Conservation (phyloP, 2,797 vertebrate species). For the Allochrocebus solatus region DNA sequence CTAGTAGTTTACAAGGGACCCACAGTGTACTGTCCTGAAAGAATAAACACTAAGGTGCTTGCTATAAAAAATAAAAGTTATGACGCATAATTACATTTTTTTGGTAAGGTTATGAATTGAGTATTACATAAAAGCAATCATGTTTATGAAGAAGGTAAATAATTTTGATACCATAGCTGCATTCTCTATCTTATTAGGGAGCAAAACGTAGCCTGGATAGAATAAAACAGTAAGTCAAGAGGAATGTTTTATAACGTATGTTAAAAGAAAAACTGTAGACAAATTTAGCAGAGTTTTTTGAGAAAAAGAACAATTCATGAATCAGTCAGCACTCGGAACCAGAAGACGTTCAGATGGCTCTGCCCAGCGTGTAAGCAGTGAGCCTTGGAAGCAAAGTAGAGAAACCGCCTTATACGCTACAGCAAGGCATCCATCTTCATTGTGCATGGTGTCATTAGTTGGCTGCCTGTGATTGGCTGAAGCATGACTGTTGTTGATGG, state of each 20-base stretch:
- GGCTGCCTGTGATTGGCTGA: neutral
- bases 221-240: neutral
- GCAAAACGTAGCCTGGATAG: neutral
- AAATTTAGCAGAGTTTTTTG: neutral
- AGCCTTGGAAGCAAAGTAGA: neutral
- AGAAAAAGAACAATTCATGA: neutral
- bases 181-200: neutral
- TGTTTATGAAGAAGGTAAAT: neutral
- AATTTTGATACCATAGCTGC: neutral
- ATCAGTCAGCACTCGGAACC: neutral
- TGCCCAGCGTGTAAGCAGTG: neutral
- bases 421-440: neutral
- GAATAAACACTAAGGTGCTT: neutral
- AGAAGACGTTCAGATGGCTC: neutral
- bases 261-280: neutral
- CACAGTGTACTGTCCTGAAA: neutral
- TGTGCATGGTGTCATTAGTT: neutral
- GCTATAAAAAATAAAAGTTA: neutral
- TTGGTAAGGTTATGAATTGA: neutral
- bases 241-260: neutral
- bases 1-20: neutral
- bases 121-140: neutral
- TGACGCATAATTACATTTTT: neutral
- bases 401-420: too few relatives aligned
- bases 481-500: neutral